Conservation (phyloP, 2,113 vertebrate species). For the Marmota monax region DNA sequence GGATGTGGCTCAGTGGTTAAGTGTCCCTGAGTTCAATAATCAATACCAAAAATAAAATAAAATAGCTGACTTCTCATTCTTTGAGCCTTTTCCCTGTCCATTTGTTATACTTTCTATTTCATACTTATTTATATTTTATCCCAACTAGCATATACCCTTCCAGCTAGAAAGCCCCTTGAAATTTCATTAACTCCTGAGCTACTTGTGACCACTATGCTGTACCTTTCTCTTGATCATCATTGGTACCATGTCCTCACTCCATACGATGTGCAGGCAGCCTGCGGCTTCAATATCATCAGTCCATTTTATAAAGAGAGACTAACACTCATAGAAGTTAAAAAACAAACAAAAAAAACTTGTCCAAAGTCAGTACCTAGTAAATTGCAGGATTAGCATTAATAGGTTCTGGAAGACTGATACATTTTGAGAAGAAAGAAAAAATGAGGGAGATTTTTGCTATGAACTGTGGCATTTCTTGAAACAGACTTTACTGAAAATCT, state of each 20-base stretch:
- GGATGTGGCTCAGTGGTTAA: too few relatives aligned
- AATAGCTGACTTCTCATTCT: not conserved
- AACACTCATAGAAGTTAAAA: not conserved
- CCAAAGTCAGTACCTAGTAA: not conserved
- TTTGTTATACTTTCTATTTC: conserved; percentile 25
- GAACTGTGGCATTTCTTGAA: not conserved
- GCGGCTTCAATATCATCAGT: not conserved
- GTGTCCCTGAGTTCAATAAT: too few relatives aligned
- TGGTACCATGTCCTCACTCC: not conserved
- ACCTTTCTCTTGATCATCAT: not conserved
- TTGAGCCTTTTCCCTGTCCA: not conserved
- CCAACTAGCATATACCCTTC: not conserved
- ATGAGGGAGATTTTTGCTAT: not conserved
- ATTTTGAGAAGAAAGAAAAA: not conserved
- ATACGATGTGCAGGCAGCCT: not conserved
- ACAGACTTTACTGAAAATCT: not conserved
- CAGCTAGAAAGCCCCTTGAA: not conserved
- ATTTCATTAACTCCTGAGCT: not conserved
- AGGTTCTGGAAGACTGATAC: not conserved
- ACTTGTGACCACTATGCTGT: not conserved
- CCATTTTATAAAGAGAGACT: not conserved
- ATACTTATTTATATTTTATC: not conserved
- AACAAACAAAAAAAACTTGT: not conserved
- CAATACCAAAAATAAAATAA: not conserved
- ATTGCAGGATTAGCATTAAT: not conserved